Conservation (phyloP, 2,888 invertebrate species). For the Eucera pruinosa region DNA sequence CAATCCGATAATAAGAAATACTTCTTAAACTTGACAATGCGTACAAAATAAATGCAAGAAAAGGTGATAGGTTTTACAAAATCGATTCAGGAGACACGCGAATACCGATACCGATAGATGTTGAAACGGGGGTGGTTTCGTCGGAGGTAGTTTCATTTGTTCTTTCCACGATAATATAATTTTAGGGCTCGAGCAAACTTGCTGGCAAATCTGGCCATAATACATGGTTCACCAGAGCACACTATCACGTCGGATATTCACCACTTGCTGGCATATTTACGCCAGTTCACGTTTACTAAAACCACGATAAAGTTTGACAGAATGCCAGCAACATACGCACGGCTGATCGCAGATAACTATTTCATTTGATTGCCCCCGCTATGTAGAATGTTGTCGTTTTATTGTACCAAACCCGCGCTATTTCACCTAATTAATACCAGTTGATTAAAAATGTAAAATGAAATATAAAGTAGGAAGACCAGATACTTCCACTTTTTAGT, state of each 20-base stretch:
- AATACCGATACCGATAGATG: neutral
- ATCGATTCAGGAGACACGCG: neutral
- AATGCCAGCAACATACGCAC: constrained; percentile 30
- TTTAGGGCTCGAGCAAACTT: constrained; percentile 9
- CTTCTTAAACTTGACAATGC: too few relatives aligned
- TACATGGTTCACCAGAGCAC: neutral
- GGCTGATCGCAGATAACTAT: constrained; percentile 34
- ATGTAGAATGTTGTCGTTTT: neutral
- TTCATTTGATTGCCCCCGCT: constrained; percentile 3
- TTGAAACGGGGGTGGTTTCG: neutral
- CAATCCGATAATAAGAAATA: too few relatives aligned
- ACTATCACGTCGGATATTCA: constrained; percentile 24
- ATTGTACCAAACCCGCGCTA: neutral
- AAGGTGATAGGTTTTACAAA: neutral
- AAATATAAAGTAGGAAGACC: too few relatives aligned
- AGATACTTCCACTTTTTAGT: too few relatives aligned
- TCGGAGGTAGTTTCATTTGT: neutral
- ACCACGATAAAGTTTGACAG: constrained; percentile 35
- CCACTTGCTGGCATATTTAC: constrained; percentile 36
- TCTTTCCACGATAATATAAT: constrained; percentile 18
- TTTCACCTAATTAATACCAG: neutral
- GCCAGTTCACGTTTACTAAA: constrained; percentile 25
- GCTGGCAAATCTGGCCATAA: neutral
- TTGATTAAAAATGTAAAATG: too few relatives aligned
- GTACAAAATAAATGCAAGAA: too few relatives aligned